Conservation (phyloP, 1,140 invertebrate genomes). For the Cherax quadricarinatus region DNA sequence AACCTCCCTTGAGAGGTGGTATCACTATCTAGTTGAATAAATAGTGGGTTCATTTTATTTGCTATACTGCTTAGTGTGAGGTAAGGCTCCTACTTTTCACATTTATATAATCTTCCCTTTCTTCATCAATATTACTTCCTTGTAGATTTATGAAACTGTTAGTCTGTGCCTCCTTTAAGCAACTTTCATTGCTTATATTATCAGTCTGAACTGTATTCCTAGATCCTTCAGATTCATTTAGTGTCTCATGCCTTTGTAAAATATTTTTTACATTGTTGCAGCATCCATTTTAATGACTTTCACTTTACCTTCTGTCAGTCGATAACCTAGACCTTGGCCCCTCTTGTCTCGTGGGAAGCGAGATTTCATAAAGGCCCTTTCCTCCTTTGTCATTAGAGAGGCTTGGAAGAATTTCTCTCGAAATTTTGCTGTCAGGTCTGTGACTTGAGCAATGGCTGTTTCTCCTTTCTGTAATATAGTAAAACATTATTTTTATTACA, state of each 20-base stretch:
- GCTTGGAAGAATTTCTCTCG: slow-evolving; percentile 60
- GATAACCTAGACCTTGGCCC: slow-evolving; percentile 52
- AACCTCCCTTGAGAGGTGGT: no score
- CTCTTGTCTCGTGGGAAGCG: slow-evolving; percentile 56
- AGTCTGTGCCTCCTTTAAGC: not conserved
- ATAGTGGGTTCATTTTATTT: no score
- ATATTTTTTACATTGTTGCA: not conserved
- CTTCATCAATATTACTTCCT: not conserved
- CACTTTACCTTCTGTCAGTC: slow-evolving; percentile 2
- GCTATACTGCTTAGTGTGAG: no score
- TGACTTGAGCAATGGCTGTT: slow-evolving; percentile 25
- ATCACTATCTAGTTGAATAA: no score
- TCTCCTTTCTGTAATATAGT: slow-evolving; percentile 36
- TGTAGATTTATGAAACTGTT: not conserved
- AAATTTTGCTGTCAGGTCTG: slow-evolving; percentile 40
- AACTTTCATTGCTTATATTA: not conserved
- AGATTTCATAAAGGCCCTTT: slow-evolving; percentile 37
- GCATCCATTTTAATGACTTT: slow-evolving; percentile 8
- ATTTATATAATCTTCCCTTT: no score
- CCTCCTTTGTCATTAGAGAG: slow-evolving; percentile 47
- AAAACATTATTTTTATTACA: not conserved
- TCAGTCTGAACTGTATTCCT: no score
- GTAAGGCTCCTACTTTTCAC: no score
- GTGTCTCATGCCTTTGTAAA: no score
- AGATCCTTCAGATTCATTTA: no score